Evolutionary conservation across 2,888 invertebrate species (phyloP), one percentile per base, ranked within the genome.

Genomic region (Seladonia tumulorum): DNA sequence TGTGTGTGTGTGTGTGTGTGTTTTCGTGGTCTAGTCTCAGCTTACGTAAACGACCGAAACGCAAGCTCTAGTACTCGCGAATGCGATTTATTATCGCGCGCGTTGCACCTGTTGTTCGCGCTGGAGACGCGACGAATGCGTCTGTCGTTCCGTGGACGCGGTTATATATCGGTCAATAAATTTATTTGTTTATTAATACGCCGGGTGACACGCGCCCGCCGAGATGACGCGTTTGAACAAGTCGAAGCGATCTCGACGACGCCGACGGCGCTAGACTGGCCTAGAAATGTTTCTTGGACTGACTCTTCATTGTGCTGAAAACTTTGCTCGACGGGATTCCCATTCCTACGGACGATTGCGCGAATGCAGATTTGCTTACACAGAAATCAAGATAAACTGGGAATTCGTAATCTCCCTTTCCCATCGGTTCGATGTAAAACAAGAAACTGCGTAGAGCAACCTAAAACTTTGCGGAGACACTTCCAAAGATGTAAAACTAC

Each of bases 81-180:
- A 7, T 42, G 42, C 66, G 73, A 73, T 82, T 82, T 76, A 82
- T 77, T 49, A 76, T 75, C 47, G 25, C 76, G 29, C 49, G 10
- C 42, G 79, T 53, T 73, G 80, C 80, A 80, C 75, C 82, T 81
- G 75, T 81, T 78, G 81, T 35, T 79, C 66, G 10, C 66, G 76
- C 66, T 47, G 76, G 60, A 63, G 66, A n/a, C 45, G 45, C 66
- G 57, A n/a, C n/a, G n/a, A n/a, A 10, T 25, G 49, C n/a, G 63
- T 7, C n/a, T 63, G 63, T 35, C 29, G 16, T 12, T 12, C 18
- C 35, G 63, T 16, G 63, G 16, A 66, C 63, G 63, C 63, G 63
- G 29, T 42, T 66, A 7, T 25, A 45, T 60, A 57, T 77, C 29
- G 29, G 60, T 22, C 72, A 25, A 18, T 47, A 66, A 66, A 66